Conservation (phyloP, 1,140 invertebrate genomes). For the Anastatus disparis region DNA sequence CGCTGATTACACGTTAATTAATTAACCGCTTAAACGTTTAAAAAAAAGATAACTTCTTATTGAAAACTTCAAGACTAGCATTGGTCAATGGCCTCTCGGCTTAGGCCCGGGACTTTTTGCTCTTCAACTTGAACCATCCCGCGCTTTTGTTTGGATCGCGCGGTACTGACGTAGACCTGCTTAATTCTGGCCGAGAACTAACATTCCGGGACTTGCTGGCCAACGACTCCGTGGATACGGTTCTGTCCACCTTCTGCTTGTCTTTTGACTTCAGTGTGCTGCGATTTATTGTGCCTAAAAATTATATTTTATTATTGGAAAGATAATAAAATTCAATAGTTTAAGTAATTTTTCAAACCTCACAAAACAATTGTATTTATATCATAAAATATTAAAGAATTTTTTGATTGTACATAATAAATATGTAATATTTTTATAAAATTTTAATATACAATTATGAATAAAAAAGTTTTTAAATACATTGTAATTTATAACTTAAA, state of each 20-base stretch:
- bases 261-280: conserved; percentile 67
- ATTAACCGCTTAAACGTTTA: conserved; percentile 23
- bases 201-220: conserved; percentile 62
- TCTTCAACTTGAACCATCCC: conserved; percentile 77
- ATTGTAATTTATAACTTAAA: no score
- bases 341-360: no score
- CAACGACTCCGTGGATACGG: conserved; percentile 72
- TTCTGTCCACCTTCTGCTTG: conserved; percentile 66
- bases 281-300: conserved; percentile 64
- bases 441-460: no score
- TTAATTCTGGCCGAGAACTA: conserved; percentile 61
- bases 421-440: no score
- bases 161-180: conserved; percentile 75
- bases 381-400: no score
- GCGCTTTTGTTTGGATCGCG: conserved; percentile 76
- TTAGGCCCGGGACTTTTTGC: conserved; percentile 70
- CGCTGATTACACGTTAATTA: conserved; percentile 5
- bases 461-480: no score
- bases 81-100: conserved; percentile 64
- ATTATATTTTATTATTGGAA: neutral
- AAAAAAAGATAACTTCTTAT: conserved; percentile 47
- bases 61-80: conserved; percentile 66
- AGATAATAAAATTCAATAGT: no score
- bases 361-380: no score
- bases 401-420: no score